Conservation (phyloP, 2,797 vertebrate species). For the Propithecus deckenii region DNA sequence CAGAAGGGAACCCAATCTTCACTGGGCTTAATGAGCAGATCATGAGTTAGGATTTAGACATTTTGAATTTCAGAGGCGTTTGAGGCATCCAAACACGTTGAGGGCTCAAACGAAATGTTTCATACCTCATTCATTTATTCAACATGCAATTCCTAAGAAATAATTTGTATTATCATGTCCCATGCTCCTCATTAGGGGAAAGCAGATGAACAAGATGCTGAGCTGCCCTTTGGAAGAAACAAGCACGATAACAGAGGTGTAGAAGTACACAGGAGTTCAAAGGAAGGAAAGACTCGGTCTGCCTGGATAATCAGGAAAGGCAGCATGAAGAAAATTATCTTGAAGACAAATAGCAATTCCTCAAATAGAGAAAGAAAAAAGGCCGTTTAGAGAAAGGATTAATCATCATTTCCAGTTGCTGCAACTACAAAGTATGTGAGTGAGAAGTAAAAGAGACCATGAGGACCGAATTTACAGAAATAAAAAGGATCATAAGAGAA, state of each 20-base stretch:
- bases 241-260: background rate
- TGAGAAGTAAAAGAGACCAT: constrained; percentile 4
- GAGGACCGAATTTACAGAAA: background rate
- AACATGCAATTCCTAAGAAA: constrained; percentile 37
- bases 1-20: background rate
- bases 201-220: background rate
- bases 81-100: background rate
- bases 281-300: background rate
- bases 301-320: background rate
- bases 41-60: background rate
- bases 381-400: background rate
- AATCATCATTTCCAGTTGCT: too few relatives aligned
- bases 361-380: background rate
- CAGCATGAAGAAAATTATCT: background rate
- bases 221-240: background rate
- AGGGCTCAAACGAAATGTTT: constrained; percentile 17
- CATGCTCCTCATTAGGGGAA: background rate
- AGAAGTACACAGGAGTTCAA: background rate
- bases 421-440: background rate
- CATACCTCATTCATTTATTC: background rate
- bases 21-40: background rate
- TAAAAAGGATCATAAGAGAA: constrained; percentile 22
- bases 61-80: constrained; percentile 39
- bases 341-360: constrained; percentile 38
- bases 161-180: background rate